These are phyloP conservation scores for Hedya salicella DNA, from an alignment of 2,888 invertebrate genomes.

Conservation along the genomic window DNA sequence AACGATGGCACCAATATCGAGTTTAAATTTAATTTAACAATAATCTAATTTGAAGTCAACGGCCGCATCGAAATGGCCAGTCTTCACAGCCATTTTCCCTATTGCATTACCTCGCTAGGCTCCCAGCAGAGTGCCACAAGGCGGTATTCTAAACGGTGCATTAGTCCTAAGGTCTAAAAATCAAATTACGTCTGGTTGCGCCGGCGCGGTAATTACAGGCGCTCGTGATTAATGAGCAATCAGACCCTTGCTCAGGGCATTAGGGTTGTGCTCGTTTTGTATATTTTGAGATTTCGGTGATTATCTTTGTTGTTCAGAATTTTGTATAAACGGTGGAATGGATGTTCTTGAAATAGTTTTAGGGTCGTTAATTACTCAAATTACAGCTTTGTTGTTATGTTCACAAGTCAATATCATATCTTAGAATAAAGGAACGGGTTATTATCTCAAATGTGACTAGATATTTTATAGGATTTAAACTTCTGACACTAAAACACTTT, in stretches of 20 bases:
- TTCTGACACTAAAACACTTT: background rate
- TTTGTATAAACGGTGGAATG: conserved; percentile 25
- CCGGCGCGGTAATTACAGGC: conserved; percentile 76
- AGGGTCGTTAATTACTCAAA: background rate
- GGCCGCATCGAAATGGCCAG: background rate
- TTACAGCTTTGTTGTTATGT: background rate
- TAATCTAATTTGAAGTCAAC: background rate
- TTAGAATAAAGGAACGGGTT: too few relatives aligned
- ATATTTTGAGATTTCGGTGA: conserved; percentile 53
- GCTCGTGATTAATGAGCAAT: conserved; percentile 81
- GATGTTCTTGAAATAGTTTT: conserved; percentile 15
- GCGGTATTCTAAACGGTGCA: conserved; percentile 50
- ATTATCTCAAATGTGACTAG: too few relatives aligned
- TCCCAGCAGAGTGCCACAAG: background rate
- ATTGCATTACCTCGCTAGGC: background rate
- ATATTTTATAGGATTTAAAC: background rate
- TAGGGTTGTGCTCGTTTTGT: conserved; percentile 61
- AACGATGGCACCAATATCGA: background rate
- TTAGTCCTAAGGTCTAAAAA: conserved; percentile 73
- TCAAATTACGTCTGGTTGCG: conserved; percentile 68
- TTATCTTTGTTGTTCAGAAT: conserved; percentile 49
- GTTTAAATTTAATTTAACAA: background rate
- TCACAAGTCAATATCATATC: background rate
- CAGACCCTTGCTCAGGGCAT: conserved; percentile 64
- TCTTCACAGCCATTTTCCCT: background rate